Base-by-base conservation (phyloP, 2,113 vertebrate species). In the Crypturellus undulatus region DNA sequence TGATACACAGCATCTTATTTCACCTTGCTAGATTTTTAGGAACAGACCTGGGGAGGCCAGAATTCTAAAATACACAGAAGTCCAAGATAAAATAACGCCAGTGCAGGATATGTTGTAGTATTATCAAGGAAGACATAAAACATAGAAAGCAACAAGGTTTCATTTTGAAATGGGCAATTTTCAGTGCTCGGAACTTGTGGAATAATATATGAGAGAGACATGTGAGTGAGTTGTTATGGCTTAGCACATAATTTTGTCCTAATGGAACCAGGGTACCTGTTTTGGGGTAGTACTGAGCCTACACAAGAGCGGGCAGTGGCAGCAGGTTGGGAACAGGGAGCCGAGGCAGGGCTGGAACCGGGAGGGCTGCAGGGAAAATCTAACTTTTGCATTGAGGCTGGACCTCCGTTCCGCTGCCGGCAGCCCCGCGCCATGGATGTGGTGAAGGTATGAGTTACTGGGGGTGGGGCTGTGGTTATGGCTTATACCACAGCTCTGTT, bases 391-490 rank as follows among this genome's bases (percentile, higher is more conserved):
- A 71, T 0, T 4, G 1, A 16, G 32, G 8, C 3, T 68, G 72
- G 24, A 92, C 49, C 43, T 82, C 58, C 0, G 0, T 63, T 43
- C 49, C 62, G 38, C 38, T 69, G 68, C n/a, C 49, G 88, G 68
- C n/a, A 77, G n/a, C 43, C 20, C 19, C 2, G 4, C 36, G 4
- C 20, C 63, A 8, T 1, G 7, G 58, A 38, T 75, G 52, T 36
- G 56, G 52, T 36, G 77, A 86, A 94, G 94, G 92, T 93, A 30
- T 45, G 64, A 89, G 65, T 63, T 88, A 67, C 73, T 32, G 47
- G 22, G 59, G 51, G 12, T 40, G 69, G 70, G 81, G 80, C 52
- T 92, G 91, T 87, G 94, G 83, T 79, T 94, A 60, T 42, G 36
- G 2, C 7, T 64, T 75, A 13, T 21, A 52, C 86, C 72, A 86